Percentiles rank a stretch among this genome's conserved stretches.
phyloP scores from a whole-genome alignment of 92 coral and sea anemone species.

The Epizoanthus scotinus region DNA sequence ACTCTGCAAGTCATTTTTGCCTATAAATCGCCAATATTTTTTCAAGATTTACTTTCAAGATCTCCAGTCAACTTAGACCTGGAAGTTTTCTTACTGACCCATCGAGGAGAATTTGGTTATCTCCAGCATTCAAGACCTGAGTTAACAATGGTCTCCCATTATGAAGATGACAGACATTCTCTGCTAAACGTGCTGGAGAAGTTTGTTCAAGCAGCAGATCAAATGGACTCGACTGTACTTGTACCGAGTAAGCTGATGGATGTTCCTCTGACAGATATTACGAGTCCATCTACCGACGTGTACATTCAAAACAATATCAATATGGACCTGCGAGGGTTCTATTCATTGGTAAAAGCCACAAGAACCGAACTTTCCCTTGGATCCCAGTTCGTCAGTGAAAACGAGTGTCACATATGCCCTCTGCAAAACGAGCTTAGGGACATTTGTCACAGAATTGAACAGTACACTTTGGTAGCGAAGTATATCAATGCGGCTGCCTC shows the following conservation, averaged over 20 bases:
- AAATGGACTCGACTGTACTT: constrained; percentile 88
- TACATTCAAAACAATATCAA: constrained; percentile 55
- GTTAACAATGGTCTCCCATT: constrained; percentile 31
- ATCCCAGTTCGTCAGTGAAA: constrained; percentile 45
- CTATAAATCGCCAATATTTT: constrained; percentile 7
- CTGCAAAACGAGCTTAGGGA: constrained; percentile 62
- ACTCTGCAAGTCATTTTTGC: background rate
- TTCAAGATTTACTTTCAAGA: constrained; percentile 9
- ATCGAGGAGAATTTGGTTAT: background rate
- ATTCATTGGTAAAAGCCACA: constrained; percentile 72
- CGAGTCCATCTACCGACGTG: constrained; percentile 46
- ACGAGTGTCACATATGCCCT: constrained; percentile 54
- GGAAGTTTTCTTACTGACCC: constrained; percentile 2
- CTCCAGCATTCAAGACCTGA: constrained; percentile 19
- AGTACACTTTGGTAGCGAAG: constrained; percentile 67
- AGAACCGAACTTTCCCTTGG: constrained; percentile 70
- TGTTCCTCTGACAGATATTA: constrained; percentile 65
- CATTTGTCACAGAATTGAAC: constrained; percentile 62
- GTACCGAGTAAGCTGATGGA: constrained; percentile 91
- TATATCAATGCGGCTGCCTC: constrained; percentile 54
- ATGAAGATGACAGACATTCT: constrained; percentile 28
- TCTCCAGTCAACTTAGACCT: background rate
- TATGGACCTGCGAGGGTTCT: constrained; percentile 77
- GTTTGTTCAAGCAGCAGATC: constrained; percentile 77
- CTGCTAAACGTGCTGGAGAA: constrained; percentile 64